Conservation (phyloP, 2,888 invertebrate species). For the Epiblema foenella region DNA sequence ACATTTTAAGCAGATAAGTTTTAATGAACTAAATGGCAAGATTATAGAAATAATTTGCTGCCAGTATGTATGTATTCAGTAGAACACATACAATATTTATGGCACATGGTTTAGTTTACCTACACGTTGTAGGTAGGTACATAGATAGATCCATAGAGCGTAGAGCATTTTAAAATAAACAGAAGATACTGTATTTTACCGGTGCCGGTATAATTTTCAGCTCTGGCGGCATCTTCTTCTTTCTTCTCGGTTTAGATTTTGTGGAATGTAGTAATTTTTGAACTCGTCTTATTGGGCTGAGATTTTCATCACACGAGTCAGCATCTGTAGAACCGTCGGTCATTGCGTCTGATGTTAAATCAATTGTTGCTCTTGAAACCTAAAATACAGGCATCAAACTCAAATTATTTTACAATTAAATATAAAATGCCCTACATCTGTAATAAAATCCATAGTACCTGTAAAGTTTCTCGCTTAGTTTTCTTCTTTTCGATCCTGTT, state of each 20-base stretch:
- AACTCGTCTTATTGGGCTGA: constrained; percentile 76
- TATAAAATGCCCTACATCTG: neutral
- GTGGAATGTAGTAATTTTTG: constrained; percentile 73
- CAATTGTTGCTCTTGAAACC: constrained; percentile 86
- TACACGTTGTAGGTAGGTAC: no score
- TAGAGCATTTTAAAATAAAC: no score
- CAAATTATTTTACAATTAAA: constrained; percentile 47
- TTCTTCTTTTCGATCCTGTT: constrained; percentile 76
- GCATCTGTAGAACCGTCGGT: constrained; percentile 87
- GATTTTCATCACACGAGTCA: constrained; percentile 78
- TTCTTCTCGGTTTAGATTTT: constrained; percentile 73
- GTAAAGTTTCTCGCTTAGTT: constrained; percentile 83
- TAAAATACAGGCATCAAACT: no score
- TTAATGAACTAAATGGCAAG: no score
- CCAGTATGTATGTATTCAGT: no score
- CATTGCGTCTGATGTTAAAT: constrained; percentile 87
- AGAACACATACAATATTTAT: no score
- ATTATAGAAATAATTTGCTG: no score
- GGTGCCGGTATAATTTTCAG: constrained; percentile 78
- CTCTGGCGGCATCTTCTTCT: constrained; percentile 84
- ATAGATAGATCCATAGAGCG: no score
- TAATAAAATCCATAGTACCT: constrained; percentile 66
- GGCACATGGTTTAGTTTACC: no score
- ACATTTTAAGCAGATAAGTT: no score
- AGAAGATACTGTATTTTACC: constrained; percentile 55